Percentiles rank a stretch among this genome's conserved stretches.
Evolutionary conservation across 2,113 vertebrate genomes (phyloP).

Genomic region (Plecturocebus donacophilus): DNA sequence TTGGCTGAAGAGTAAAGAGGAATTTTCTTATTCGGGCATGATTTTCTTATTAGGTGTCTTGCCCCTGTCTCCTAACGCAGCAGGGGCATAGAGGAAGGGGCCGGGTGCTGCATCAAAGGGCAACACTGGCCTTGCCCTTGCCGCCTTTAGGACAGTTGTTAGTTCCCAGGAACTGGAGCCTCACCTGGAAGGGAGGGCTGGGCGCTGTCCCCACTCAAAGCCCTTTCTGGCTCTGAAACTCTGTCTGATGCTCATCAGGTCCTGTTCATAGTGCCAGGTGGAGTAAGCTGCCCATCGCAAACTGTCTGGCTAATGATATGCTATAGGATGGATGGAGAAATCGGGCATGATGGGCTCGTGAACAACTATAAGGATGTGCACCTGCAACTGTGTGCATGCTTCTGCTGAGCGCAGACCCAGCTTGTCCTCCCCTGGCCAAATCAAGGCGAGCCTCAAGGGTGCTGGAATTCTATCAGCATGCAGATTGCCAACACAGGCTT

Average conservation of each 20-base stretch:
- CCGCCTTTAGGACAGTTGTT: fast-evolving
- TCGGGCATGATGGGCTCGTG: background rate
- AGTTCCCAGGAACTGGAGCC: background rate
- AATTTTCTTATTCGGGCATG: background rate
- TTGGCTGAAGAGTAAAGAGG: background rate
- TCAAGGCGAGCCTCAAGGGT: background rate
- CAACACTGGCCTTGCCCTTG: too few relatives aligned
- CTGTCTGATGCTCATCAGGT: background rate
- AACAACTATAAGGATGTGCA: background rate
- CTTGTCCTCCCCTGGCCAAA: background rate
- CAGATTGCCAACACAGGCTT: background rate
- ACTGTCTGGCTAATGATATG: slow-evolving; percentile 24
- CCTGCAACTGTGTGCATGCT: slow-evolving; percentile 9
- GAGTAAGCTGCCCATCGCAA: background rate
- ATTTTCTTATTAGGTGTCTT: background rate
- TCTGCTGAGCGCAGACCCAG: background rate
- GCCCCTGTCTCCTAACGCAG: background rate
- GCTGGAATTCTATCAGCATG: background rate
- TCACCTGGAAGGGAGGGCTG: background rate
- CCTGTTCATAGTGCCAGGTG: background rate
- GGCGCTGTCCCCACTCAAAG: fast-evolving
- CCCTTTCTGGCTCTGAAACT: background rate
- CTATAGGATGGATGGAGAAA: slow-evolving; percentile 2
- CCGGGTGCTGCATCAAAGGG: fast-evolving
- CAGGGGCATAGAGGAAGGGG: background rate